These are phyloP conservation scores for Frankliniella fusca DNA, from an alignment of 2,888 invertebrate genomes.

Conservation along the genomic window DNA sequence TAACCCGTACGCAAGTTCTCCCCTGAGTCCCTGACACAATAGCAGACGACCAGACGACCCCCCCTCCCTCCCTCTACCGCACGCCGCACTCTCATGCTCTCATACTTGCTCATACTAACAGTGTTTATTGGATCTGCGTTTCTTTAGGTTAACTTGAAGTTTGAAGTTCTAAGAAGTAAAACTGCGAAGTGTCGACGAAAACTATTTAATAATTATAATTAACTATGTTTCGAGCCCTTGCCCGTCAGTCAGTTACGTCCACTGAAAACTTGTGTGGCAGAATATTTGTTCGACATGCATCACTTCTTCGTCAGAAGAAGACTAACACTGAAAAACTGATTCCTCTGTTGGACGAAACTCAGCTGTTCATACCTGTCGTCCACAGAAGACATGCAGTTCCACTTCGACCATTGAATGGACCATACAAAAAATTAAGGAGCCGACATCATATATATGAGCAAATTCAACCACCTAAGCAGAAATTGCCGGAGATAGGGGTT, in stretches of 20 bases:
- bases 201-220: neutral
- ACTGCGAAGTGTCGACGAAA: neutral
- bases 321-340: neutral
- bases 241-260: neutral
- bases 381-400: neutral
- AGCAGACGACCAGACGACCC: too few relatives aligned
- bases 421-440: neutral
- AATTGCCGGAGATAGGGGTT: neutral
- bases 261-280: neutral
- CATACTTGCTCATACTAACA: too few relatives aligned
- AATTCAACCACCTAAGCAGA: neutral
- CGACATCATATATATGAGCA: neutral
- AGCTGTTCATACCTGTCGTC: neutral
- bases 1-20: too few relatives aligned
- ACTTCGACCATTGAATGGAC: neutral
- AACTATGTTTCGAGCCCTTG: neutral
- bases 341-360: slow-evolving; percentile 7
- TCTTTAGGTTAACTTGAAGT: neutral
- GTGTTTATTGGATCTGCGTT: too few relatives aligned
- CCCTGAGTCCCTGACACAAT: too few relatives aligned
- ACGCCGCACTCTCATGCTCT: too few relatives aligned
- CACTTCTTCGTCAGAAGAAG: neutral
- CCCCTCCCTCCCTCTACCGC: too few relatives aligned
- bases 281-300: neutral
- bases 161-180: neutral